Percentiles rank a stretch among this genome's conserved stretches.
These are phyloP conservation scores for Leptonema lineaticorne DNA, from an alignment of 1,140 invertebrate genomes.

Conservation along the genomic window DNA sequence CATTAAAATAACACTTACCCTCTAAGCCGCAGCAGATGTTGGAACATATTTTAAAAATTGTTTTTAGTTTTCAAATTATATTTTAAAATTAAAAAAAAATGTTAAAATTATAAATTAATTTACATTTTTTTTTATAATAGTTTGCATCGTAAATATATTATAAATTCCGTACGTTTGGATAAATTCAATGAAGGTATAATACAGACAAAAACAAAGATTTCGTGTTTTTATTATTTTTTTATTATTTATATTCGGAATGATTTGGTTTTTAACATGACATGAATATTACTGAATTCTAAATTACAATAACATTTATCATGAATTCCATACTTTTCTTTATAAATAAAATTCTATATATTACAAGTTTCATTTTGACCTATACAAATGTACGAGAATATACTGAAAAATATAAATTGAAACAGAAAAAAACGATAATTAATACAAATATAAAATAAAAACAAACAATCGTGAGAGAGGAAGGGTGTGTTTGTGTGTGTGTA, in stretches of 20 bases:
- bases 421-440: no score
- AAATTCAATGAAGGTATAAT: no score
- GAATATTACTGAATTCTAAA: conserved; percentile 41
- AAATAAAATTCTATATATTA: conserved; percentile 40
- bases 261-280: conserved; percentile 42
- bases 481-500: neutral
- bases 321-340: conserved; percentile 41
- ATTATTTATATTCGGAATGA: conserved; percentile 39
- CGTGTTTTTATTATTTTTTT: conserved; percentile 35
- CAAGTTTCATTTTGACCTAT: conserved; percentile 31
- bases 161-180: no score
- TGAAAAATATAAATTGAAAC: no score
- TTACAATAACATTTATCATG: conserved; percentile 41
- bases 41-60: no score
- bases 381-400: conserved; percentile 32
- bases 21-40: no score
- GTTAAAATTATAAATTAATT: no score
- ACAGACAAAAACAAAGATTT: conserved; percentile 33
- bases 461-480: neutral
- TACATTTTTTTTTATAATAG: no score
- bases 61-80: no score
- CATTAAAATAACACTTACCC: no score
- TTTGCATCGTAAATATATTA: neutral
- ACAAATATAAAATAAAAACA: no score
- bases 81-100: no score